These are phyloP conservation scores for Cyanoliseus patagonus DNA, from an alignment of 2,113 vertebrate genomes.

Conservation along the genomic window DNA sequence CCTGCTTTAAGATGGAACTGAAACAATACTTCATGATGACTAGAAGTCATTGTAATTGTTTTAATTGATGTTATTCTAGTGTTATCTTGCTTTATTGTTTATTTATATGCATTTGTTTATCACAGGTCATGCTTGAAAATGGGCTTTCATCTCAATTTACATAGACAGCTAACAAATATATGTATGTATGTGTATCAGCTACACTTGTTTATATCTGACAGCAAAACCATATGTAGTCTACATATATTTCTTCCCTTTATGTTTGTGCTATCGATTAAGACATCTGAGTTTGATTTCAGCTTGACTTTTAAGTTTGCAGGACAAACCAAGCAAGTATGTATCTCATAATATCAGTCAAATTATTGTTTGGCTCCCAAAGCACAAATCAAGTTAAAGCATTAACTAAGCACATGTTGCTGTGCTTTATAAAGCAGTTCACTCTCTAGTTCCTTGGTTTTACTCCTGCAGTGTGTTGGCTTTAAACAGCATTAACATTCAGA, in stretches of 20 bases:
- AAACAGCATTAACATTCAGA: constrained; percentile 19
- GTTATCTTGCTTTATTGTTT: constrained; percentile 75
- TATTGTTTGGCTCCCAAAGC: constrained; percentile 56
- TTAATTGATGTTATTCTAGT: constrained; percentile 77
- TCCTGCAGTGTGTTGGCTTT: not conserved
- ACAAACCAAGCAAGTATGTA: constrained; percentile 65
- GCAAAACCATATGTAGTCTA: constrained; percentile 67
- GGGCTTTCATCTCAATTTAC: constrained; percentile 69
- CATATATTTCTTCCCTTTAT: constrained; percentile 67
- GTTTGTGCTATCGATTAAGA: constrained; percentile 75
- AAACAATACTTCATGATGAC: constrained; percentile 77
- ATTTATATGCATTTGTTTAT: constrained; percentile 74
- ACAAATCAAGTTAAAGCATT: constrained; percentile 57
- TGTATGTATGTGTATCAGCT: constrained; percentile 45
- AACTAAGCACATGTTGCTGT: constrained; percentile 23
- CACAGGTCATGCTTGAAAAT: constrained; percentile 72
- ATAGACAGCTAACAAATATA: constrained; percentile 56
- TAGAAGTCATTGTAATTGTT: constrained; percentile 73
- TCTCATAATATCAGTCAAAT: constrained; percentile 70
- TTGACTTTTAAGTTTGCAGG: constrained; percentile 73
- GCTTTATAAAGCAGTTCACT: constrained; percentile 36
- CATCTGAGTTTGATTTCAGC: constrained; percentile 79
- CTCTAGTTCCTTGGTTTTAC: not conserved
- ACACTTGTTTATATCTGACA: constrained; percentile 72
- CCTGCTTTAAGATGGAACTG: constrained; percentile 73